Base-by-base conservation (phyloP, 2,797 vertebrate genomes). In the Sebastes matsubarae region DNA sequence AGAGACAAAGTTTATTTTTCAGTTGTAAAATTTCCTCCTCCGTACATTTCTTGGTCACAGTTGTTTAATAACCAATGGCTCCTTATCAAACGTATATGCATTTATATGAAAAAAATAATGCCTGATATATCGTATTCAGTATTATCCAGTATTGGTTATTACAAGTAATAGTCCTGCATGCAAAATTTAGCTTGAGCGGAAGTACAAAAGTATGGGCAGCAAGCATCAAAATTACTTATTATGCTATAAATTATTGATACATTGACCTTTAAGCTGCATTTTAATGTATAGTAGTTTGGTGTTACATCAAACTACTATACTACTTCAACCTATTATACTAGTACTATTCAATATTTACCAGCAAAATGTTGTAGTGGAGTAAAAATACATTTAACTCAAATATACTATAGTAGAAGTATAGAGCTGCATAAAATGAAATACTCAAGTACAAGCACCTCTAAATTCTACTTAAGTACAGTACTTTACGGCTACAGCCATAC, bases 151-250 rank as follows among this genome's bases (percentile, higher is more conserved):
- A 54, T 54, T 54, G 10, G 5, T 57, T 57, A 57, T 24, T 57
- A 57, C 4, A 54, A 54, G 50, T 57, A 57, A 57, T 57, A 57
- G 54, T 25, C 5, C 50, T 0, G 54, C 22, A 57, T 57, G 54
- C 10, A 12, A 57, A 24, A 25, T 57, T 57, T 12, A 13, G 54
- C 54, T 57, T 11, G 22, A 24, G 10, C 6, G 11, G 8, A 54
- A 0, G 4, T 57, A 57, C 20, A 8, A 24, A 57, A 57, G 1
- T 57, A 13, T 57, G 0, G n/a, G 22, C n/a, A 57, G 10, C n/a
- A 57, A 24, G 54, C 0, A 57, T 57, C 54, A 57, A 0, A 24
- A 54, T 0, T 6, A 1, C 54, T 6, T 24, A 24, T 13, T 57
- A 13, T 0, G 54, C 8, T 54, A 50, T 50, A 10, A 57, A 24